Evolutionary conservation across 2,888 invertebrate species (phyloP).

Genomic region (Limnephilus rhombicus): DNA sequence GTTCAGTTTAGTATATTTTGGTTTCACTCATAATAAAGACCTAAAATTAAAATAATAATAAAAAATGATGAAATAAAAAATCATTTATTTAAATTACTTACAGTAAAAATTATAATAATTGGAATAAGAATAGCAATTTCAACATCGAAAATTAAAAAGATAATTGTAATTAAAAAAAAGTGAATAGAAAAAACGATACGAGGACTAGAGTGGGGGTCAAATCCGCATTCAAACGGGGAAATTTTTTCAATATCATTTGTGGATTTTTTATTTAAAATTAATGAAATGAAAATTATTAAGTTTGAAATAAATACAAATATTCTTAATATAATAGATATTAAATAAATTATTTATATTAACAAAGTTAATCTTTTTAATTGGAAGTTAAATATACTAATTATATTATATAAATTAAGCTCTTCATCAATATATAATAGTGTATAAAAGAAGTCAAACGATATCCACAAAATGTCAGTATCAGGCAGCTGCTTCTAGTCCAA

Average conservation of each 20-base stretch:
- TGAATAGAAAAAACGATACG: too few species aligned
- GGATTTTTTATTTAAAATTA: too few species aligned
- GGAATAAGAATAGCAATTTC: too few species aligned
- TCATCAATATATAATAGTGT: slow-evolving; percentile 84
- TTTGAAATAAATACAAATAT: too few species aligned
- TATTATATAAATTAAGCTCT: slow-evolving; percentile 81
- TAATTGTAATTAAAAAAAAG: too few species aligned
- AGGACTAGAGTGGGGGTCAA: too few species aligned
- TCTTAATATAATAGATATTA: slow-evolving; percentile 68
- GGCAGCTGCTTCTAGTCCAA: too few species aligned
- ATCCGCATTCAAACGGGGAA: too few species aligned
- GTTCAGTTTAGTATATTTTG: slow-evolving; percentile 81
- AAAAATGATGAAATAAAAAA: slow-evolving; percentile 71
- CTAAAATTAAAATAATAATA: slow-evolving; percentile 76
- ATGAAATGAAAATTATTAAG: too few species aligned
- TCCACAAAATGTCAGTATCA: slow-evolving; percentile 81
- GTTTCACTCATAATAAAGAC: slow-evolving; percentile 77
- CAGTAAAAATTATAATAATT: too few species aligned
- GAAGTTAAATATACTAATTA: slow-evolving; percentile 85
- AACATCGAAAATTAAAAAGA: too few species aligned
- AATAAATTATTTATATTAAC: slow-evolving; percentile 80
- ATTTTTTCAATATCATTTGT: too few species aligned
- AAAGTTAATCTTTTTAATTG: slow-evolving; percentile 81
- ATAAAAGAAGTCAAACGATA: slow-evolving; percentile 80
- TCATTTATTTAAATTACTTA: slow-evolving; percentile 68